A percentile compares a stretch with the other conserved stretches of the same genome.
These are phyloP conservation scores for Pandion haliaetus DNA, from an alignment of 2,113 vertebrate species.

Conservation along the genomic window DNA sequence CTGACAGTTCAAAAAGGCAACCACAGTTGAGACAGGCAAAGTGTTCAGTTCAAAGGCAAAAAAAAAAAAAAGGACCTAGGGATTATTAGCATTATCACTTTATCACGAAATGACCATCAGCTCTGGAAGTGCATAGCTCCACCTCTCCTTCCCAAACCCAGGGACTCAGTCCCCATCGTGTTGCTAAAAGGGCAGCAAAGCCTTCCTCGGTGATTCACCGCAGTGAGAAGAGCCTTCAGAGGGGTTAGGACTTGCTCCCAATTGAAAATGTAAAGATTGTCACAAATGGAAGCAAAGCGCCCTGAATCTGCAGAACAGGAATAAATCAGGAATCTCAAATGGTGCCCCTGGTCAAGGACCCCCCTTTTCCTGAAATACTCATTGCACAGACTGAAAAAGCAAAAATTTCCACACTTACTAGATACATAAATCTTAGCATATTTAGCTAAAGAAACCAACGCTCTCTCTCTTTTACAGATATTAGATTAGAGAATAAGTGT, in stretches of 20 bases:
- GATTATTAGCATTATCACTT: constrained; percentile 69
- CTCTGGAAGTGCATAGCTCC: constrained; percentile 16
- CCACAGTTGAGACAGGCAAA: constrained; percentile 64
- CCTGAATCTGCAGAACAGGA: neutral
- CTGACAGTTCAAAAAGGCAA: constrained; percentile 79
- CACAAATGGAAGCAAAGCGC: neutral
- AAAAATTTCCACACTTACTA: neutral
- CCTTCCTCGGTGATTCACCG: neutral
- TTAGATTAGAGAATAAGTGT: neutral
- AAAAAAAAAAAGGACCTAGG: constrained; percentile 24
- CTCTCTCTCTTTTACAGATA: neutral
- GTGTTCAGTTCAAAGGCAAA: constrained; percentile 72
- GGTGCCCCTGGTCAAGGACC: neutral
- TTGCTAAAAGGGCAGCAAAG: constrained; percentile 16
- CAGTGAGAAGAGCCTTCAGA: neutral
- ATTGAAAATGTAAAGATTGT: neutral
- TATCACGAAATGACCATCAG: constrained; percentile 71
- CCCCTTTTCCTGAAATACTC: neutral
- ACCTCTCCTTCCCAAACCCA: constrained; percentile 33
- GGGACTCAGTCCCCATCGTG: neutral
- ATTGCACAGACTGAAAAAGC: neutral
- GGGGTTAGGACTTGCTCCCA: neutral
- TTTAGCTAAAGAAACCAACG: neutral
- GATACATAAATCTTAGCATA: neutral
- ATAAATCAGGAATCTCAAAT: neutral